phyloP scores from a whole-genome alignment of 2,888 invertebrate species.

The Artemia sinica region DNA sequence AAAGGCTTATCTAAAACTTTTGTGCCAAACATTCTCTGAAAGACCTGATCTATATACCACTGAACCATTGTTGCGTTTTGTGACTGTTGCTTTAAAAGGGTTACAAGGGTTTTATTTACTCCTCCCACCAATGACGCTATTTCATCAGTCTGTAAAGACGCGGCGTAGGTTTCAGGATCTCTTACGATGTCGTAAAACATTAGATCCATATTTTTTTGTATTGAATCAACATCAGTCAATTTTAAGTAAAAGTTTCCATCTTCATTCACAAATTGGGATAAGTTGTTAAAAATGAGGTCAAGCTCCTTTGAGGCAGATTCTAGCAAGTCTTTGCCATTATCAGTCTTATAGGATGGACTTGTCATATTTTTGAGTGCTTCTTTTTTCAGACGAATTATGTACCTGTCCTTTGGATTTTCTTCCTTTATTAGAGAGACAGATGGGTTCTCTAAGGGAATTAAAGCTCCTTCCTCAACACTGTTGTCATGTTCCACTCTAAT shows the following conservation, averaged over 20 bases:
- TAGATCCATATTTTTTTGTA: background rate
- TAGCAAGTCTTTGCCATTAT: background rate
- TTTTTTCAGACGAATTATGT: background rate
- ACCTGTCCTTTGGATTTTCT: background rate
- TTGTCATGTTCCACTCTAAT: too few relatives aligned
- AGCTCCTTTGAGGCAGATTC: background rate
- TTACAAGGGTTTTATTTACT: slow-evolving; percentile 1
- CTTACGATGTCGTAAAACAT: background rate
- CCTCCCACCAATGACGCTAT: background rate
- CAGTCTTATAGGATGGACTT: background rate
- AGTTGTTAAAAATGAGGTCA: background rate
- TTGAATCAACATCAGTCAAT: background rate
- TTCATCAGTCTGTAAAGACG: background rate
- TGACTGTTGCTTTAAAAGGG: background rate
- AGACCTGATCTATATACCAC: slow-evolving; percentile 10
- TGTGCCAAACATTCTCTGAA: background rate
- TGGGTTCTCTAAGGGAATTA: too few relatives aligned
- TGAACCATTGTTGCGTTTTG: background rate
- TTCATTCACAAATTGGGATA: background rate
- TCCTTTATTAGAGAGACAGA: too few relatives aligned
- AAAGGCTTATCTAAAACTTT: background rate
- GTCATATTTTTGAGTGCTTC: background rate
- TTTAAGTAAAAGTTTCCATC: slow-evolving; percentile 1
- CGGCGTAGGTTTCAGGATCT: background rate
- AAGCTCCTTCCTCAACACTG: too few relatives aligned